Evolutionary conservation across 2,113 vertebrate genomes (phyloP), one percentile per base, ranked within the genome.

Genomic region (Sterna hirundo): DNA sequence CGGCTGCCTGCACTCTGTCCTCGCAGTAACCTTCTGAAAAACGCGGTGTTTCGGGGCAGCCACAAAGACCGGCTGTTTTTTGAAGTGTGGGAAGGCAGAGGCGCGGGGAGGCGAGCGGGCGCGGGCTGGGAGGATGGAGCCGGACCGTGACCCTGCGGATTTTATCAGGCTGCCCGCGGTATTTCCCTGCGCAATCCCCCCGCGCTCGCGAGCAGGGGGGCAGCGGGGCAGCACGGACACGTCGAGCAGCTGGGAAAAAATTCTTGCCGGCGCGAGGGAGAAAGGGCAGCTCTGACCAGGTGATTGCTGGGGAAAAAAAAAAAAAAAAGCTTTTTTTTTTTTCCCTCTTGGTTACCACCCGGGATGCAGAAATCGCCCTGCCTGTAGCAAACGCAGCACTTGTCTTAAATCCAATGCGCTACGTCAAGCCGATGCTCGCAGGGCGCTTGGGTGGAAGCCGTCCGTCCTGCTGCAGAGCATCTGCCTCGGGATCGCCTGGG

Each of bases 31-130:
- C 46, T 29, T 5, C 68, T 44, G 60, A 2, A 61, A 86, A 90
- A 57, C 0, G 0, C 2, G 7, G 9, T 16, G 6, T 13, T 82
- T 75, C 6, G 78, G 65, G 54, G 51, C 74, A 55, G 77, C 15
- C 60, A 29, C 38, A 11, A 29, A 72, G 36, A 26, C 8, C 0
- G 4, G 29, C 5, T 72, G 79, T 22, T 71, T 75, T 92, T 62
- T 18, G 70, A 52, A 4, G 14, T 22, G 0, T 0, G 6, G 89
- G 79, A 71, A 85, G 61, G 55, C 32, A 17, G 40, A 25, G 1
- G 15, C 40, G 8, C 1, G 0, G 47, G 62, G 49, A 58, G 44
- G 34, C 1, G 70, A 47, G 69, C 10, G 11, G 69, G 34, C 29
- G 25, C 2, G 5, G 64, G 14, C 71, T 6, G 18, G 58, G 83